Evolutionary conservation across 1,140 invertebrate species (phyloP).

Genomic region (Leptinotarsa defecta): DNA sequence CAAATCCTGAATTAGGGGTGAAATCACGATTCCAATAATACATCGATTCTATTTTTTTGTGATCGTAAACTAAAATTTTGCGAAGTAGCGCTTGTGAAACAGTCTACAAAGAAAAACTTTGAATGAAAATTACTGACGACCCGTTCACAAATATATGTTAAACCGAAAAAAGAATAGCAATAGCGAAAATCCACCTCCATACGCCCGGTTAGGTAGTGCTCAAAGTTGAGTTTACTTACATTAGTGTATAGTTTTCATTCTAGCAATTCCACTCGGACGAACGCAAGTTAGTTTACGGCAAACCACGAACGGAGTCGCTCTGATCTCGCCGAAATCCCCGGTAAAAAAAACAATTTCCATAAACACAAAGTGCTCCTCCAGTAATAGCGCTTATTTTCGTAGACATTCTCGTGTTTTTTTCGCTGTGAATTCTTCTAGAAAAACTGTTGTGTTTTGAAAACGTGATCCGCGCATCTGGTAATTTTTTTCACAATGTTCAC

Average conservation of each 20-base stretch:
- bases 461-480: neutral
- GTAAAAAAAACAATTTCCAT: neutral
- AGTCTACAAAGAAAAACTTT: no score
- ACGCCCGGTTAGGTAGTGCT: neutral
- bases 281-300: neutral
- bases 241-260: neutral
- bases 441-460: no score
- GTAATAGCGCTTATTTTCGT: no score
- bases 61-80: no score
- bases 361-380: no score
- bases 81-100: no score
- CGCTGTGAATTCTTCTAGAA: no score
- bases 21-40: no score
- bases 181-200: neutral
- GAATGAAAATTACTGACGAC: neutral
- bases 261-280: neutral
- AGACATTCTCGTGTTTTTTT: no score
- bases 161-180: neutral
- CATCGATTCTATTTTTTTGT: no score
- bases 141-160: neutral
- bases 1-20: no score
- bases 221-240: constrained; percentile 6
- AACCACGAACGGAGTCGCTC: neutral
- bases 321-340: neutral
- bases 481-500: neutral